Evolutionary conservation across 2,888 invertebrate genomes (phyloP), one percentile per base, ranked within the genome.

Genomic region (Cloeon dipterum): DNA sequence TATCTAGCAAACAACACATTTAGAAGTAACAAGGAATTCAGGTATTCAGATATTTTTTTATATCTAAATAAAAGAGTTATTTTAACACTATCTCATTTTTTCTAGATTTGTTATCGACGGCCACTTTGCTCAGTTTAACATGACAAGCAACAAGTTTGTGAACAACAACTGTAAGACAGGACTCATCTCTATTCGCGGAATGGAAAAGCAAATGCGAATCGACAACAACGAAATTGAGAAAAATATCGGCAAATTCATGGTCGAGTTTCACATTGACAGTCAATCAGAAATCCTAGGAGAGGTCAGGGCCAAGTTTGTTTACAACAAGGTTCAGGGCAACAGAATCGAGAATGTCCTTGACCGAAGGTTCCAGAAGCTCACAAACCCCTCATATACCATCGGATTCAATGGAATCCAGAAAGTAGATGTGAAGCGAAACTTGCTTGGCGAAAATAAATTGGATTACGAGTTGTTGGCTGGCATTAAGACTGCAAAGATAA

Each of bases 341-440:
- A 65, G 56, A 41, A 42, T 43, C 51, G 25, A 49, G 47, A n/a
- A n/a, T n/a, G 34, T 53, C 43, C 10, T 43, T 42, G 33, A 45
- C 43, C 20, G 36, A 39, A 44, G 46, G 41, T 44, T 35, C 43
- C 57, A 45, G 56, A 50, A 3, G 48, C 51, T 10, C 46, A 16
- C 14, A 45, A n/a, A 17, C 45, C 75, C 82, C 3, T 82, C 81
- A 2, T 85, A 78, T 49, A 85, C 88, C 0, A 68, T 99, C 18
- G 83, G 85, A 2, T 76, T 98, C 43, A 77, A 77, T 52, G 98
- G 98, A 2, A 76, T 94, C 38, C 96, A 98, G 55, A 88, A 86
- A 57, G 82, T 96, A 0, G 73, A 72, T 48, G 70, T 96, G 0
- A 83, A 79, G 45, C 66, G 83, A 45, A 98, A 99, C 58, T 58